Evolutionary conservation across 2,113 vertebrate genomes (phyloP).

Genomic region (Marcusenius ussheri): DNA sequence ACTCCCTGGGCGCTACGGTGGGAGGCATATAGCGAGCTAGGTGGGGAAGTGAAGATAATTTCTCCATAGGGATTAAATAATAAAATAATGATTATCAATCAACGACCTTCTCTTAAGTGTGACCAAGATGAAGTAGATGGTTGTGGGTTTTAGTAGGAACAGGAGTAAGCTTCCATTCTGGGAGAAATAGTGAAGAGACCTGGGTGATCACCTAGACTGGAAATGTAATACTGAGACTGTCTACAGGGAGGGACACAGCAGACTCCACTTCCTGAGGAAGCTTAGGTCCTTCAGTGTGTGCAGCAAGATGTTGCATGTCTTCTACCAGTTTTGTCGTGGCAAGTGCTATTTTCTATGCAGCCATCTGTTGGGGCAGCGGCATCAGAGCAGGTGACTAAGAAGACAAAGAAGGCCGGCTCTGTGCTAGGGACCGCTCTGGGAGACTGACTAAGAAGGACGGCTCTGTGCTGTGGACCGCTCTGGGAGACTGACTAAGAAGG

Average conservation of each 20-base stretch:
- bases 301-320: no score
- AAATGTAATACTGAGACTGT: not conserved
- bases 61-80: no score
- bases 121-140: not conserved
- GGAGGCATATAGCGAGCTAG: no score
- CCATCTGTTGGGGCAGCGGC: not conserved
- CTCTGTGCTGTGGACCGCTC: no score
- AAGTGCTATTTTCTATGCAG: not conserved
- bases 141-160: not conserved
- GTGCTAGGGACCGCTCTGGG: no score
- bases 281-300: not conserved
- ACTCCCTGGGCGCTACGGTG: no score
- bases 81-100: no score
- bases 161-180: not conserved
- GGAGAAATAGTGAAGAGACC: not conserved
- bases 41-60: no score
- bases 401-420: not conserved
- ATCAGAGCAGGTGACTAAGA: not conserved
- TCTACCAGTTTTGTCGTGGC: no score
- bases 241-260: not conserved
- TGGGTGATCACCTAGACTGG: not conserved
- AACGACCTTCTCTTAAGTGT: no score
- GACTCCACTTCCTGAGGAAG: not conserved
- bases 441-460: no score
- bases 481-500: not conserved